Base-by-base conservation (phyloP, 2,888 invertebrate species). In the Rhabditoides inermis region DNA sequence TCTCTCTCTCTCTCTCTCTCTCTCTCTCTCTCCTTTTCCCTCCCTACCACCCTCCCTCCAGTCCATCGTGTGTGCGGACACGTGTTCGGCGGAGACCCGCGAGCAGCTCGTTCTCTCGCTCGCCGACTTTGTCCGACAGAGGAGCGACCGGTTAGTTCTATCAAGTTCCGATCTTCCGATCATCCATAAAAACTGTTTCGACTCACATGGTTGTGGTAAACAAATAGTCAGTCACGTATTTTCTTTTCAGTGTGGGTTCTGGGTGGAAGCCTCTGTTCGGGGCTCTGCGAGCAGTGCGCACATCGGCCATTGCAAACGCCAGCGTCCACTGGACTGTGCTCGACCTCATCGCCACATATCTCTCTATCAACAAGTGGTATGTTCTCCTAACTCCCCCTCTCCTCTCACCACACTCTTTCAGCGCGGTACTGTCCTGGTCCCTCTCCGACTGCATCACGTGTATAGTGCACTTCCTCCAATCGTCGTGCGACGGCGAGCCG, bases 191-290 rank as follows among this genome's bases (percentile, higher is more conserved):
- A n/a, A n/a, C n/a, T n/a, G n/a, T n/a, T n/a, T n/a, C n/a, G n/a
- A n/a, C n/a, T n/a, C n/a, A n/a, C n/a, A n/a, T 4, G 61, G 64
- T 1, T 56, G 54, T 18, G 64, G 61, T 2, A n/a, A 36, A 18
- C 15, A 23, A 12, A 23, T 22, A 7, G 7, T 45, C 40, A 12
- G 18, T 7, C 7, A 40, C 7, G 10, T n/a, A 20, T 40, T 41
- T 20, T 20, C n/a, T 12, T 10, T 10, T 10, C 10, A 12, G 10
- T 20, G 18, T 18, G 22, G 84, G 88, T 63, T 91, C 90, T 0
- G 94, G 94, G 0, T 95, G 94, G 94, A 82, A 92, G 49, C 90
- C 94, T 0, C 80, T 95, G 1, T 95, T 95, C 76, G 90, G 90
- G 12, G 90, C 92, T 0, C 79, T 95, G 40, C 84, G 90, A 22